Percentiles rank a stretch among this genome's conserved stretches.
phyloP scores from a whole-genome alignment of 2,888 invertebrate genomes.

The Bimastos eiseni region DNA sequence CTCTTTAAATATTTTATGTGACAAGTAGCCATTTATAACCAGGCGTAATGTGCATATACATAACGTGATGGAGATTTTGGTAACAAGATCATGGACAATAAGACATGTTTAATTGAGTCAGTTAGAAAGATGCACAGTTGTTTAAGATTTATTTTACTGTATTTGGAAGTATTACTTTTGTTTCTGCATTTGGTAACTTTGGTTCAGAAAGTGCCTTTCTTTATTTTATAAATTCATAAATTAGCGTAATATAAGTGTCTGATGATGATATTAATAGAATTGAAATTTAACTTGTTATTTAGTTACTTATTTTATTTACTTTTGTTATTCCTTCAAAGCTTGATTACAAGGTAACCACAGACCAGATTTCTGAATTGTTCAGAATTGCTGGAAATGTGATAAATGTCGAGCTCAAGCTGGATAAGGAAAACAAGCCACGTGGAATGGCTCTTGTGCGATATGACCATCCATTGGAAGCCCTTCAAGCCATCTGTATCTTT shows the following conservation, averaged over 20 bases:
- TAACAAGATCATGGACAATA: background rate
- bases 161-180: background rate
- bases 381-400: slow-evolving; percentile 85
- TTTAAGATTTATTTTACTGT: background rate
- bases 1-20: background rate
- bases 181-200: background rate
- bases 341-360: slow-evolving; percentile 91
- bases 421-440: slow-evolving; percentile 92
- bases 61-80: background rate
- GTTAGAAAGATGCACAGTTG: background rate
- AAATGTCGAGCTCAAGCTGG: slow-evolving; percentile 84
- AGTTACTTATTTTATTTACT: slow-evolving; percentile 35
- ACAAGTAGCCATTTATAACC: background rate
- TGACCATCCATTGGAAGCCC: slow-evolving; percentile 96
- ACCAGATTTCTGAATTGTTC: slow-evolving; percentile 92
- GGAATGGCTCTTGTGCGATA: slow-evolving; percentile 94
- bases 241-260: background rate
- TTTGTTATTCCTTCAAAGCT: slow-evolving; percentile 68
- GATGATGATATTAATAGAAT: background rate
- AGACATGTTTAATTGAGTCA: background rate
- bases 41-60: background rate
- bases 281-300: background rate
- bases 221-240: background rate
- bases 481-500: slow-evolving; percentile 78
- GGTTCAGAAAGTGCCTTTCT: background rate